These are phyloP conservation scores for Xenus cinereus DNA, from an alignment of 2,113 vertebrate genomes.

Conservation along the genomic window DNA sequence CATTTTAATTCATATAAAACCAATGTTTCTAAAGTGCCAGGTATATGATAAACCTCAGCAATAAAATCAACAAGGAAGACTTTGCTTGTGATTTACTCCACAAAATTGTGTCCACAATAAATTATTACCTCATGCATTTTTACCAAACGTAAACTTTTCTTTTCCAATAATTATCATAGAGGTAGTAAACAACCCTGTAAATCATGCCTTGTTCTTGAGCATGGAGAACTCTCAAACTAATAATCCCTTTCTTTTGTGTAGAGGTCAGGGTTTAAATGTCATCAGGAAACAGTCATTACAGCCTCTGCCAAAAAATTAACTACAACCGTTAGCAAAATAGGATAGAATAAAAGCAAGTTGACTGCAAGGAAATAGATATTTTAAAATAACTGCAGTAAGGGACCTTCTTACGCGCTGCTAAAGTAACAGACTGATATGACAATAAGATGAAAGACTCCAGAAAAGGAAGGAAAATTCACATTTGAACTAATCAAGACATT, in stretches of 20 bases:
- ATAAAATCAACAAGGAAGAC: background rate
- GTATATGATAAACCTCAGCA: background rate
- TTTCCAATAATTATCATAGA: background rate
- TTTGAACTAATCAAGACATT: background rate
- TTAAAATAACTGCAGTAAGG: background rate
- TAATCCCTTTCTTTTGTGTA: background rate
- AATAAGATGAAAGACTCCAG: background rate
- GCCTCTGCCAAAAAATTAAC: conserved; percentile 18
- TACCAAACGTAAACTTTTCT: background rate
- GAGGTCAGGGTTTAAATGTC: background rate
- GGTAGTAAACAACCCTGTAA: background rate
- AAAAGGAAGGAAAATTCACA: background rate
- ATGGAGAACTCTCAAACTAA: background rate
- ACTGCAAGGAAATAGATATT: background rate
- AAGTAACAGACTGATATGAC: background rate
- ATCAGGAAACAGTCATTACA: background rate
- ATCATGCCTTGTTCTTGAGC: background rate
- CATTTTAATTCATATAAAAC: background rate
- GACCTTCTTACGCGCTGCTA: background rate
- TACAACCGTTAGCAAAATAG: background rate
- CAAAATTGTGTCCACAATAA: background rate
- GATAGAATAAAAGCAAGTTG: background rate
- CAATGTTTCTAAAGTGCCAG: background rate
- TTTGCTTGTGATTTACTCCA: background rate
- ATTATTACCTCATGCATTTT: background rate